These are phyloP conservation scores for Laothoe populi DNA, from an alignment of 2,888 invertebrate genomes.

Conservation along the genomic window DNA sequence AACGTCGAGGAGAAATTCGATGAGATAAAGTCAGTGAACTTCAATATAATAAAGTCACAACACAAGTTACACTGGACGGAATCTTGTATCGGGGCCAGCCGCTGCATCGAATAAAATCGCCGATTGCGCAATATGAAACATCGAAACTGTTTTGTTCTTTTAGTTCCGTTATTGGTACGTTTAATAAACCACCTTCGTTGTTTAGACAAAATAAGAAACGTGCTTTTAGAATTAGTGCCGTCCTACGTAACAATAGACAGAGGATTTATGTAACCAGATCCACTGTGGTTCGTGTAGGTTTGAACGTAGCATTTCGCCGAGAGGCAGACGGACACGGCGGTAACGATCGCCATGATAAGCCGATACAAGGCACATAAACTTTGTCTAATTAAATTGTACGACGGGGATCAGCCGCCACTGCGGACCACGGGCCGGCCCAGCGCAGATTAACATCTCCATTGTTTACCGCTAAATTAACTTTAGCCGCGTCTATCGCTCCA, in stretches of 20 bases:
- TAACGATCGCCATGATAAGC: slow-evolving; percentile 67
- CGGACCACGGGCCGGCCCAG: slow-evolving; percentile 44
- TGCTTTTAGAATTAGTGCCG: slow-evolving; percentile 41
- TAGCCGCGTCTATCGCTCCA: slow-evolving; percentile 64
- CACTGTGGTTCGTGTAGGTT: slow-evolving; percentile 50
- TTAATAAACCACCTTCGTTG: slow-evolving; percentile 59
- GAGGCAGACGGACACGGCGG: slow-evolving; percentile 51
- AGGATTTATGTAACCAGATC: slow-evolving; percentile 55
- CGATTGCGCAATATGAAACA: slow-evolving; percentile 65
- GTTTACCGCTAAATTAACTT: slow-evolving; percentile 77
- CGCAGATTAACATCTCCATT: slow-evolving; percentile 79
- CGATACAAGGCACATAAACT: slow-evolving; percentile 72
- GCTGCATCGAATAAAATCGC: slow-evolving; percentile 66
- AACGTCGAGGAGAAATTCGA: slow-evolving; percentile 36
- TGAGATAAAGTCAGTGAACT: slow-evolving; percentile 54
- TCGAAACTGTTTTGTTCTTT: slow-evolving; percentile 60
- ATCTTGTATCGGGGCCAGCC: slow-evolving; percentile 60
- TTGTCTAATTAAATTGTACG: slow-evolving; percentile 80
- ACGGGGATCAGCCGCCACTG: slow-evolving; percentile 64
- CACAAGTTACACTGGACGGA: slow-evolving; percentile 50
- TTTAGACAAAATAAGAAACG: slow-evolving; percentile 55
- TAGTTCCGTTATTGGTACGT: slow-evolving; percentile 65
- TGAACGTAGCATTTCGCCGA: slow-evolving; percentile 51
- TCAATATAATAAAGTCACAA: slow-evolving; percentile 59
- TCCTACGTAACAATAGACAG: slow-evolving; percentile 48